Evolutionary conservation across 1,140 invertebrate species (phyloP), one percentile per base, ranked within the genome.

Genomic region (Sminthurides bifidus): DNA sequence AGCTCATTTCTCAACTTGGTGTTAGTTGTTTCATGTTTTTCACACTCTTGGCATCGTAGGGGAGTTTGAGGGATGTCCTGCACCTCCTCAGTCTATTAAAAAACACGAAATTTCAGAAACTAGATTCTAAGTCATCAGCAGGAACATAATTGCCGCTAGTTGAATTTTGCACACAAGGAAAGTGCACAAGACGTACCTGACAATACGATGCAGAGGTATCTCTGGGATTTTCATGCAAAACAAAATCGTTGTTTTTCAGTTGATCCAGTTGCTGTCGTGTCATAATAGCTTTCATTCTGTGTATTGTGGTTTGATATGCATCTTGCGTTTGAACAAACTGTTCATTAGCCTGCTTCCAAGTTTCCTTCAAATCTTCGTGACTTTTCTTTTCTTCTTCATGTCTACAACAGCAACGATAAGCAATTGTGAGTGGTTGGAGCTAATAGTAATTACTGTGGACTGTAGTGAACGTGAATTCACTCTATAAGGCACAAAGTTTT

Each of bases 271-370:
- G 74, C 54, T 75, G 72, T 15, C 66, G 49, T 2, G 72, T 71
- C 21, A 76, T 62, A 14, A 75, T 66, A 57, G 66, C 64, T 51
- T 73, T 73, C 68, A 75, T 71, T 24, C 72, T 46, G 1, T 67
- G 58, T 61, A 75, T 66, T 61, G 75, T 75, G 64, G 71, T 72
- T 65, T 73, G 69, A 65, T 76, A 73, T 2, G 74, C 66, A 12
- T 73, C 63, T 64, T 77, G 75, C n/a, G 73, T 69, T 65, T 75
- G 73, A 24, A 77, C 60, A 63, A 76, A 76, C 61, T 76, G 73
- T 60, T 76, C 74, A 60, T 76, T 77, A 12, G 74, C 74, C 70
- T 74, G 74, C 59, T 75, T 73, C 75, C 74, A 76, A 15, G 74
- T 76, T 55, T 71, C 66, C 60, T 75, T 73, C 38, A 76, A 60